These are phyloP conservation scores for Botia almorhae DNA, from an alignment of 2,797 vertebrate genomes.

Conservation along the genomic window DNA sequence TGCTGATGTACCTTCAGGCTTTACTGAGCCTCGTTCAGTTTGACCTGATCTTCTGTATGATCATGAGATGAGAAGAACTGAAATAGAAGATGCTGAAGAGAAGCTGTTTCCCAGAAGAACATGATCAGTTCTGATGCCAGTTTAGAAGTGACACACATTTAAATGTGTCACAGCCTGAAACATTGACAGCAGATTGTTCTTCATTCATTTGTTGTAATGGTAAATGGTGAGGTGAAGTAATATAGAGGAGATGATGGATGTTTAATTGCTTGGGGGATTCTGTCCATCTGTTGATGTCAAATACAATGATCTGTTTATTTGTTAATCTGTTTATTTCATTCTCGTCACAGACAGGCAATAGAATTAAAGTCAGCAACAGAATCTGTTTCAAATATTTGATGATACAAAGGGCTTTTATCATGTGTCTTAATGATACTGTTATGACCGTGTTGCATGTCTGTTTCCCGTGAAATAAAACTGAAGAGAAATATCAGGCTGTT, in stretches of 20 bases:
- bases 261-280: not conserved
- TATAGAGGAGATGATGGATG: not conserved
- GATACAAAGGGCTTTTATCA: constrained; percentile 81
- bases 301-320: constrained; percentile 12
- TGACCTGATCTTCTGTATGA: too few species aligned
- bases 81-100: not conserved
- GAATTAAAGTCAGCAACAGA: constrained; percentile 41
- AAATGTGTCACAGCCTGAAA: constrained; percentile 37
- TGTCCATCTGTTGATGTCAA: constrained; percentile 46
- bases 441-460: constrained; percentile 85
- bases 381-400: constrained; percentile 50
- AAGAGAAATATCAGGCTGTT: constrained; percentile 69
- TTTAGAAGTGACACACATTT: constrained; percentile 39
- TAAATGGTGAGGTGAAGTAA: not conserved
- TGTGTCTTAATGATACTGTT: constrained; percentile 80
- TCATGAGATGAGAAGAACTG: not conserved
- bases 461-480: constrained; percentile 83
- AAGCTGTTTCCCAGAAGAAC: not conserved
- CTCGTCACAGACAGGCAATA: constrained; percentile 40
- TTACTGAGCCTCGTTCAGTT: constrained; percentile 14
- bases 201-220: not conserved
- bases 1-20: constrained; percentile 17
- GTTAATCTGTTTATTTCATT: not conserved
- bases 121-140: not conserved
- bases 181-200: not conserved